Evolutionary conservation across 2,797 vertebrate genomes (phyloP).

Genomic region (Microctenopoma steveboyesi): DNA sequence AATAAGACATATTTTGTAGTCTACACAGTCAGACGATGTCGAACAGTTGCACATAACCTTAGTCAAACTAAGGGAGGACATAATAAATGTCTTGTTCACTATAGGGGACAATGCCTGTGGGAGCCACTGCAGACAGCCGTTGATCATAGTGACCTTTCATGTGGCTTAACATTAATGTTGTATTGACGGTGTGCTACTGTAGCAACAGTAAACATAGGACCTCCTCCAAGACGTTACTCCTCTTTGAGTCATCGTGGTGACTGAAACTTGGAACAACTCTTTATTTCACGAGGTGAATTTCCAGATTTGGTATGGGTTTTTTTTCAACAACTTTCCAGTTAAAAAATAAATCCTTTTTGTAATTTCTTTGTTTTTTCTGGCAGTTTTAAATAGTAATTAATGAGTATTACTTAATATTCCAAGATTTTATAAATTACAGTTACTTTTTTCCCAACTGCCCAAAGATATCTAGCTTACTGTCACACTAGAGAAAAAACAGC

Average conservation of each 20-base stretch:
- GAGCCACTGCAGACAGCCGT: too few species aligned
- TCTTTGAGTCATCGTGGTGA: not conserved
- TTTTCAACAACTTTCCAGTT: not conserved
- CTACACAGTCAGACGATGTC: too few species aligned
- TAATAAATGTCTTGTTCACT: too few species aligned
- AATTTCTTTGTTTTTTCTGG: too few species aligned
- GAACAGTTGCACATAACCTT: too few species aligned
- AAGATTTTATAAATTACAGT: not conserved
- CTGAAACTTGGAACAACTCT: not conserved
- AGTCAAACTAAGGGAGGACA: too few species aligned
- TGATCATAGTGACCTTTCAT: slow-evolving; percentile 14
- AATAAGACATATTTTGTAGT: too few species aligned
- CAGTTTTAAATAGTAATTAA: too few species aligned
- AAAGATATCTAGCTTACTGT: not conserved
- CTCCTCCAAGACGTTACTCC: not conserved
- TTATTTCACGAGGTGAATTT: not conserved
- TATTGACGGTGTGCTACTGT: slow-evolving; percentile 20
- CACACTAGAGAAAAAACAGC: not conserved
- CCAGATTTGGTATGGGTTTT: not conserved
- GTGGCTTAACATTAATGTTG: slow-evolving; percentile 27
- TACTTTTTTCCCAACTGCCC: not conserved
- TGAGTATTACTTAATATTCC: too few species aligned
- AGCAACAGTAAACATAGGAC: slow-evolving; percentile 20
- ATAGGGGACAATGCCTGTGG: too few species aligned
- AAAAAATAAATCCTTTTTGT: too few species aligned